These are phyloP conservation scores for Lerema accius DNA, from an alignment of 1,140 invertebrate species.

Conservation along the genomic window DNA sequence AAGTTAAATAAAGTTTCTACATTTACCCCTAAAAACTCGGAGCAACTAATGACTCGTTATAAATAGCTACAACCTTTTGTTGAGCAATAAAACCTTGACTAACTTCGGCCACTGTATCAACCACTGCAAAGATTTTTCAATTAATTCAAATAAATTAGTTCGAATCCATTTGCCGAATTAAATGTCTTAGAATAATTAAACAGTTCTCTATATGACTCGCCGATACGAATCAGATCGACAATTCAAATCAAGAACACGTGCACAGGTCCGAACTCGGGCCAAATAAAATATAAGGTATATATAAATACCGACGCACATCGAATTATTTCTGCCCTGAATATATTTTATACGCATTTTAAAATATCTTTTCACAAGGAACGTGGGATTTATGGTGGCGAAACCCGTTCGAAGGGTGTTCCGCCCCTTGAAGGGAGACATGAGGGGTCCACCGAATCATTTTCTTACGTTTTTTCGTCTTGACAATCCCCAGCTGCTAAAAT, in stretches of 20 bases:
- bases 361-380: constrained; percentile 77
- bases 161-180: neutral
- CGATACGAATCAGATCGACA: constrained; percentile 13
- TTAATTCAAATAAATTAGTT: constrained; percentile 1
- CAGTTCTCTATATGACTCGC: neutral
- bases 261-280: constrained; percentile 43
- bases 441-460: constrained; percentile 64
- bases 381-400: constrained; percentile 79
- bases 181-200: neutral
- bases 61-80: neutral
- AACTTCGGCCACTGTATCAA: neutral
- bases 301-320: constrained; percentile 57
- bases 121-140: neutral
- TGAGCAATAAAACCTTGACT: neutral
- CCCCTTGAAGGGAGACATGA: constrained; percentile 54
- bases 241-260: constrained; percentile 53
- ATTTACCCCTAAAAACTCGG: neutral
- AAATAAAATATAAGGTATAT: no score
- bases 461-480: constrained; percentile 76
- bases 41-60: neutral
- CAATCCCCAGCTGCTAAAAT: constrained; percentile 79
- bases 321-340: constrained; percentile 80
- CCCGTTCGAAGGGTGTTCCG: constrained; percentile 77
- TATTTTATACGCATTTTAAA: constrained; percentile 82
- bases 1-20: no score